phyloP scores from a whole-genome alignment of 2,113 vertebrate genomes.

The Nibea coibor region DNA sequence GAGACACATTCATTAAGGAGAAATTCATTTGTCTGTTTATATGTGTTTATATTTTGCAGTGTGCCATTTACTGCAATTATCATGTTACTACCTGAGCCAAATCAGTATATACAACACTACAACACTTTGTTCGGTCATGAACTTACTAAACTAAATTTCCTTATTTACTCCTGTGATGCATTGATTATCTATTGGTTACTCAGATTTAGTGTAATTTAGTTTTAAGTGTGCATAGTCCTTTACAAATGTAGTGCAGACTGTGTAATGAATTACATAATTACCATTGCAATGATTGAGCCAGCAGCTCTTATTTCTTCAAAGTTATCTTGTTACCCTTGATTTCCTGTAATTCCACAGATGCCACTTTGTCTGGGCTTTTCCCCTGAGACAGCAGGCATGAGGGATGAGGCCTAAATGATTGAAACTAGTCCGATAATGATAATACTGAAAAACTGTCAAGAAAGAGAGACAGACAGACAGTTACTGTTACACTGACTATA shows the following conservation, averaged over 20 bases:
- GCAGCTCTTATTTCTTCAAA: slow-evolving; percentile 61
- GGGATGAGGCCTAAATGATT: slow-evolving; percentile 49
- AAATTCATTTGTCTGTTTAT: neutral
- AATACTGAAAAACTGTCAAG: slow-evolving; percentile 50
- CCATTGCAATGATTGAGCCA: slow-evolving; percentile 55
- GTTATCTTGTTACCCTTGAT: slow-evolving; percentile 67
- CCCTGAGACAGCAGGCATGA: slow-evolving; percentile 55
- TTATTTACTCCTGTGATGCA: slow-evolving; percentile 8
- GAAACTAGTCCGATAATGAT: slow-evolving; percentile 44
- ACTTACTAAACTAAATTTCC: neutral
- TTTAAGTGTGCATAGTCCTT: neutral
- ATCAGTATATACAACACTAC: neutral
- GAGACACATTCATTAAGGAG: neutral
- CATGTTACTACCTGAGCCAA: neutral
- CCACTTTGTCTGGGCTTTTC: slow-evolving; percentile 53
- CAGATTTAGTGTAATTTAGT: slow-evolving; percentile 37
- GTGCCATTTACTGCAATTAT: neutral
- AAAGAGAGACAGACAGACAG: slow-evolving; percentile 14
- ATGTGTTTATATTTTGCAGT: neutral
- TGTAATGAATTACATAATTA: slow-evolving; percentile 65
- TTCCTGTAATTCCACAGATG: slow-evolving; percentile 63
- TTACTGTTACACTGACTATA: slow-evolving; percentile 23
- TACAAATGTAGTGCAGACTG: slow-evolving; percentile 11
- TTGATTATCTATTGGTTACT: slow-evolving; percentile 49
- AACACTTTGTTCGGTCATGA: neutral